These are phyloP conservation scores for Ischnus inquisitorius DNA, from an alignment of 2,888 invertebrate genomes.

Conservation along the genomic window DNA sequence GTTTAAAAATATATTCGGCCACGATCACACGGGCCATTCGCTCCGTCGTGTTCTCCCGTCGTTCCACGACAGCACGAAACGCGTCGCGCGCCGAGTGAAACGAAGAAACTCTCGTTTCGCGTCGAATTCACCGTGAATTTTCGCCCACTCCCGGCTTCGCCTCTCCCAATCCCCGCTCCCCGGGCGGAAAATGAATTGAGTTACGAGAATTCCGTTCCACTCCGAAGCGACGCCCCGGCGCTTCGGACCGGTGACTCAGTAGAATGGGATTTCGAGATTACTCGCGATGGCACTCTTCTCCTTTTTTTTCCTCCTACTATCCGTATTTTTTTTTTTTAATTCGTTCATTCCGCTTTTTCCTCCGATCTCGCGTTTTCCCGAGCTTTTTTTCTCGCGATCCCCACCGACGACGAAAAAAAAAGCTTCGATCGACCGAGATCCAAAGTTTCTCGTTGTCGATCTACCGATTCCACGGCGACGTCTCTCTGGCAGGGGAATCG, in stretches of 20 bases:
- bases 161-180: conserved; percentile 21
- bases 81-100: conserved; percentile 53
- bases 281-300: conserved; percentile 53
- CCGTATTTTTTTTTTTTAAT: conserved; percentile 25
- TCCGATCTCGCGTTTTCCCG: neutral
- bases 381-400: conserved; percentile 27
- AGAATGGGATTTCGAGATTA: conserved; percentile 67
- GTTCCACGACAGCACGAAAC: conserved; percentile 49
- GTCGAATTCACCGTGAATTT: conserved; percentile 23
- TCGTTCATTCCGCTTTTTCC: conserved; percentile 28
- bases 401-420: neutral
- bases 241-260: conserved; percentile 63
- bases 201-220: conserved; percentile 69
- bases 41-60: conserved; percentile 13
- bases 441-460: conserved; percentile 24
- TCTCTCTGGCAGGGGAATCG: conserved; percentile 1
- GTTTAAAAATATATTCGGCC: conserved; percentile 60
- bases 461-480: conserved; percentile 21
- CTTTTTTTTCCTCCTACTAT: conserved; percentile 15
- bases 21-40: conserved; percentile 65
- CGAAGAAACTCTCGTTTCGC: conserved; percentile 40
- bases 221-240: conserved; percentile 44
- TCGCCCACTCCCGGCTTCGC: conserved; percentile 34
- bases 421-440: neutral
- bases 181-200: conserved; percentile 70